Evolutionary conservation across 2,797 vertebrate species (phyloP).

Genomic region (Caiman crocodilus): DNA sequence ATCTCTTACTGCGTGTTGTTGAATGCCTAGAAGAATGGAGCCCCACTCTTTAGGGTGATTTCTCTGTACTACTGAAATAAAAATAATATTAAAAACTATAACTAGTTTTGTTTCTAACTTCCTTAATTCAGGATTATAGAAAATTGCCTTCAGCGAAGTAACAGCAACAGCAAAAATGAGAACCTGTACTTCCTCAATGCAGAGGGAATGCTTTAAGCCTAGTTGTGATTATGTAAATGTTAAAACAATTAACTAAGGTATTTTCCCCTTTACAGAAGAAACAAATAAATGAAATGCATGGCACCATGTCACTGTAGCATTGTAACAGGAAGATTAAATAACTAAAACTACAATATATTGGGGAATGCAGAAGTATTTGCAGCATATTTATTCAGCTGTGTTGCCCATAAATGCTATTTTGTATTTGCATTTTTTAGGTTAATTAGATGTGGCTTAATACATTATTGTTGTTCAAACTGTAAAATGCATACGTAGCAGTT

Average conservation of each 20-base stretch:
- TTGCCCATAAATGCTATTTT: not conserved
- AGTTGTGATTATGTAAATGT: not conserved
- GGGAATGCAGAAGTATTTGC: not conserved
- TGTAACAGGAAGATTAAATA: not conserved
- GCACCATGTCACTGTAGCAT: not conserved
- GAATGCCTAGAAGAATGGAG: no score
- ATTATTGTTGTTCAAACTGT: not conserved
- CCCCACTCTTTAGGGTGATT: no score
- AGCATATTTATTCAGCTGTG: not conserved
- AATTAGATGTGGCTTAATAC: not conserved
- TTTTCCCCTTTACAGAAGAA: not conserved
- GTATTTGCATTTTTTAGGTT: not conserved
- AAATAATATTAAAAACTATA: not conserved
- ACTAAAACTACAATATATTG: not conserved
- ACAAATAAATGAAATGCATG: not conserved
- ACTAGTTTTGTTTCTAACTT: not conserved
- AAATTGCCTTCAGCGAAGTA: not conserved
- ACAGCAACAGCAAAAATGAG: not conserved
- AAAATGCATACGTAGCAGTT: not conserved
- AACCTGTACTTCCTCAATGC: not conserved
- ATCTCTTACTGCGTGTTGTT: no score
- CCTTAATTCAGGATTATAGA: not conserved
- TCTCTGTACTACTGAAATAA: not conserved
- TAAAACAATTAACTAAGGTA: not conserved
- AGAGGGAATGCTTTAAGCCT: not conserved